Base-by-base conservation (phyloP, 2,888 invertebrate genomes). In the Meghimatium bilineatum region DNA sequence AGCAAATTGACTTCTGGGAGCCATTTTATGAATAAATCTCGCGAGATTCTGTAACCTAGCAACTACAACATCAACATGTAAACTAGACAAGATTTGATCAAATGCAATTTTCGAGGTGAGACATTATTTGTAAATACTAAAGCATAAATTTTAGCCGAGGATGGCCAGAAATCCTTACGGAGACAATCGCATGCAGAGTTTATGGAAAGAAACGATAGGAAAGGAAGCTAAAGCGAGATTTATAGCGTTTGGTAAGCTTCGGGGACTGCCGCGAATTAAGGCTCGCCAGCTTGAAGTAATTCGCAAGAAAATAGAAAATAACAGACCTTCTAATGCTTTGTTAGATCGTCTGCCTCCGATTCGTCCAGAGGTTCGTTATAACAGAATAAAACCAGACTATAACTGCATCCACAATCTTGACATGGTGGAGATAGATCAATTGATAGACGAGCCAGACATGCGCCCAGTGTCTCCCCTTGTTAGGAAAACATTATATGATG, bases 401-500 rank as follows among this genome's bases (percentile, higher is more conserved):
- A 86, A 86, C 71, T 89, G 88, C 56, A 77, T 85, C 14, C 49
- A 84, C 17, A 83, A 79, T 32, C 60, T 77, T 0, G 85, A 85
- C 67, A 72, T 72, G 12, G 76, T 34, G 26, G 74, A 36, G 17
- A 84, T 74, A 52, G 83, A 78, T 32, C 63, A 49, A 34, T 32
- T 75, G 29, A 69, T 77, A 29, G 84, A 88, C 2, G 90, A 83
- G n/a, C 86, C 89, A 3, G 92, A 92, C 82, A 93, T 93, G 93
- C 84, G 89, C 49, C 92, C 92, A 0, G 90, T 90, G 0, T 83
- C 88, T 0, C 86, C 88, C 12, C 20, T 77, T 23, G 88, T 89
- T 3, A 88, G 88, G 72, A 67, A 80, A 14, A 87, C 89, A n/a
- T 88, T 93, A 17, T 93, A 92, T 85, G 92, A 93, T 49, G 93